Evolutionary conservation across 1,140 invertebrate genomes (phyloP), one percentile per base, ranked within the genome.

Genomic region (Drosophila varians): DNA sequence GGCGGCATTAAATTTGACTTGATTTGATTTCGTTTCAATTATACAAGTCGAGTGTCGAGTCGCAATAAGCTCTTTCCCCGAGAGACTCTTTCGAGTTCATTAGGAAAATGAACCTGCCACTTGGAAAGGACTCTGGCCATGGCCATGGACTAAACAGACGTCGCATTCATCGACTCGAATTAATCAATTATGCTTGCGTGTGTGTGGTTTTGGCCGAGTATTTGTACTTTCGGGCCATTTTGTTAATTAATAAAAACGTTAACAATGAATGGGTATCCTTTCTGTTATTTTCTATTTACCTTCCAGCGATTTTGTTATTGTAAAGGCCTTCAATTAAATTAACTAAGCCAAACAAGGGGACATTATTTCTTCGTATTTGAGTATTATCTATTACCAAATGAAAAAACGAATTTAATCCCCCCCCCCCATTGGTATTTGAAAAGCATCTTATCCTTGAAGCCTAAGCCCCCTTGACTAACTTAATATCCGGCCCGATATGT

Each of bases 201-300:
- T 54, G 11, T 19, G 28, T 31, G 36, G 4, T 19, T 38, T 21
- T 12, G 12, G 11, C 21, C 34, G 60, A 19, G 43, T 42, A 21
- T 56, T 43, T 34, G 56, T 51, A 34, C 60, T 11, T 6, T n/a
- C 25, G 42, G 36, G 47, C 82, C 73, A 87, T 86, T 87, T 86
- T 49, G 60, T 87, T 86, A 86, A 86, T 86, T 87, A 86, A 86
- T 80, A 87, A 82, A 77, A 86, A 87, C 66, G 65, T 43, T 57
- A 52, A 70, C 72, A 62, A 71, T 69, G 49, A 71, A 72, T 60
- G 54, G 55, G 38, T 12, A 12, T 38, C 36, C 36, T 38, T 38
- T 12, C n/a, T 9, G 12, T 14, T 6, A 23, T 19, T 9, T 26
- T 47, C 21, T 9, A 21, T 8, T 26, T 47, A 25, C 45, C n/a